Conservation (phyloP, 2,797 vertebrate genomes). For the Acomys russatus region DNA sequence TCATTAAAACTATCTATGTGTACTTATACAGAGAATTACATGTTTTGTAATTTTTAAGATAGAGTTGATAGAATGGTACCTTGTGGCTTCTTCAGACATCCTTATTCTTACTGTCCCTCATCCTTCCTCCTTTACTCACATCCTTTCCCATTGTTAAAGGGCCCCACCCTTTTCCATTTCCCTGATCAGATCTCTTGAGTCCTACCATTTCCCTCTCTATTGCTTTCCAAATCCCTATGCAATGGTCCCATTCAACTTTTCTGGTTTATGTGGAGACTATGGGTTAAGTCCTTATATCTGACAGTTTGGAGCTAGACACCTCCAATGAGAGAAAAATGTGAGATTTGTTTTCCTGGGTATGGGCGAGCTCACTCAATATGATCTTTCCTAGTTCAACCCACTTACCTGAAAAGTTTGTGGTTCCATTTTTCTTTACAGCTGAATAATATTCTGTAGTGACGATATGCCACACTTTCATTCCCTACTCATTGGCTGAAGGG, state of each 20-base stretch:
- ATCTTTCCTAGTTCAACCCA: not conserved
- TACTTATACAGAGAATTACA: not conserved
- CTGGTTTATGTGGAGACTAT: not conserved
- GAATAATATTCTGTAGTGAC: not conserved
- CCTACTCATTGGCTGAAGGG: not conserved
- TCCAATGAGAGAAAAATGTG: not conserved
- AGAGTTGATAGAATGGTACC: not conserved
- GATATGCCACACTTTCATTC: not conserved
- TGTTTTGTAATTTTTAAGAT: not conserved
- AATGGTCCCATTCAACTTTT: not conserved
- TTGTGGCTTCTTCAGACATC: not conserved
- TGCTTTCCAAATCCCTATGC: not conserved
- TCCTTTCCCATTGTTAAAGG: not conserved
- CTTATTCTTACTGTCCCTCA: not conserved
- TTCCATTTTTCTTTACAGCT: not conserved
- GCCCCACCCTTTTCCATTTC: not conserved
- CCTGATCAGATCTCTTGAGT: not conserved
- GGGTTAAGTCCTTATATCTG: not conserved
- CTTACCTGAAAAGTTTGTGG: not conserved
- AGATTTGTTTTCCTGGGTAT: not conserved
- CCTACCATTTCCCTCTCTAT: not conserved
- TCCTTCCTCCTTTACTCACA: not conserved
- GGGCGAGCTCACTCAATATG: not conserved
- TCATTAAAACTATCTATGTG: not conserved
- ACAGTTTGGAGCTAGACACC: not conserved